phyloP scores from a whole-genome alignment of 2,797 vertebrate genomes.

The Allenopithecus nigroviridis region DNA sequence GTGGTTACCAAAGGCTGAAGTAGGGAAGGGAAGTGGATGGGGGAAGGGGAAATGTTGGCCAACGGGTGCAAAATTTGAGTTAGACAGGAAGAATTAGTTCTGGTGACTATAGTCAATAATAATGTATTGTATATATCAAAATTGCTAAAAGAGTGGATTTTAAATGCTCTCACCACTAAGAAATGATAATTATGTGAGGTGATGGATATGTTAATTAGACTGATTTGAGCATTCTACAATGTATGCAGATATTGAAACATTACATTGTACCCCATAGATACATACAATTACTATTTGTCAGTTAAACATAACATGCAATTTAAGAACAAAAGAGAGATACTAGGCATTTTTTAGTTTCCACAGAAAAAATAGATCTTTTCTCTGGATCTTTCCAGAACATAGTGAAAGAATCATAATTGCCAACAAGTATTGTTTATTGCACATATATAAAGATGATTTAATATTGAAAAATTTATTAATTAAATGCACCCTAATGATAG shows the following conservation, averaged over 20 bases:
- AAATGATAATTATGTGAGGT: neutral
- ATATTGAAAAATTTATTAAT: conserved; percentile 33
- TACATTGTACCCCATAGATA: neutral
- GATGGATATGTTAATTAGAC: neutral
- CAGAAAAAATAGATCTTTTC: neutral
- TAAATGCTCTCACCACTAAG: neutral
- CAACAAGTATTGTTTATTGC: neutral
- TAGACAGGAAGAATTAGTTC: neutral
- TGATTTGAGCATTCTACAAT: neutral
- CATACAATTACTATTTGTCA: neutral
- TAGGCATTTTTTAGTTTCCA: neutral
- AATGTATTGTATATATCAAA: neutral
- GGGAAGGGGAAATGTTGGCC: neutral
- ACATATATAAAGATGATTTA: neutral
- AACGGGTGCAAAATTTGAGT: neutral
- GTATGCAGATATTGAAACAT: neutral
- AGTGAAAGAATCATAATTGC: neutral
- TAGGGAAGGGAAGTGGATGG: rapidly evolving
- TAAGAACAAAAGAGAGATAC: neutral
- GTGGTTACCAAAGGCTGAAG: neutral
- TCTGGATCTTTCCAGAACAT: neutral
- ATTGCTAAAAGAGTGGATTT: neutral
- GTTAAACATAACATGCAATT: neutral
- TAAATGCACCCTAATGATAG: neutral
- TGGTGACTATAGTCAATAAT: neutral